Conservation (phyloP, 1,140 invertebrate genomes). For the Meteorus sp. region DNA sequence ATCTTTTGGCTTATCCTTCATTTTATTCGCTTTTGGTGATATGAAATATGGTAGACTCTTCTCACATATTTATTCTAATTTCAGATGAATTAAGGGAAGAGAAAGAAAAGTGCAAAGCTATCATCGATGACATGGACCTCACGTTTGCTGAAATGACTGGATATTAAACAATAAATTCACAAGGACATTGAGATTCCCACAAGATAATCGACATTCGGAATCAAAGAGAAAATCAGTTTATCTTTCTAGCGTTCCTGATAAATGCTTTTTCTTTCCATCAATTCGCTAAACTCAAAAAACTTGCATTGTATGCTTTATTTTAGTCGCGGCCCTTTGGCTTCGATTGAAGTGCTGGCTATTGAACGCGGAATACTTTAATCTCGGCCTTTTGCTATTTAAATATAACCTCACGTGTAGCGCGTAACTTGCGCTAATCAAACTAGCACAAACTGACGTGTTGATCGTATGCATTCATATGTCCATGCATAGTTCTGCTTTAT, state of each 20-base stretch:
- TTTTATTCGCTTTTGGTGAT: too few species aligned
- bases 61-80: constrained; percentile 35
- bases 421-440: constrained; percentile 24
- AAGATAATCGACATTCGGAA: constrained; percentile 17
- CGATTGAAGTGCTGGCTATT: constrained; percentile 19
- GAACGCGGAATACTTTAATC: constrained; percentile 27
- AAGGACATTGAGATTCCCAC: constrained; percentile 22
- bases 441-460: constrained; percentile 12
- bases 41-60: too few species aligned
- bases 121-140: constrained; percentile 76
- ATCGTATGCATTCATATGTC: background rate
- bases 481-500: too few species aligned
- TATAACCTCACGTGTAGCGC: constrained; percentile 24
- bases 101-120: constrained; percentile 70
- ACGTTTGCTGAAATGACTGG: constrained; percentile 65
- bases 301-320: constrained; percentile 25
- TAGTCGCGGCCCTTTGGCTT: constrained; percentile 24
- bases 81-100: constrained; percentile 73
- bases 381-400: constrained; percentile 31
- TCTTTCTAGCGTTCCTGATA: constrained; percentile 37
- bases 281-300: constrained; percentile 34
- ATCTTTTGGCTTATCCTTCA: too few species aligned
- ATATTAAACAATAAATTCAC: constrained; percentile 42
- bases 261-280: constrained; percentile 35
- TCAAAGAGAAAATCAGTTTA: background rate